phyloP scores from a whole-genome alignment of 2,113 vertebrate genomes.

The Protobothrops flavoviridis region DNA sequence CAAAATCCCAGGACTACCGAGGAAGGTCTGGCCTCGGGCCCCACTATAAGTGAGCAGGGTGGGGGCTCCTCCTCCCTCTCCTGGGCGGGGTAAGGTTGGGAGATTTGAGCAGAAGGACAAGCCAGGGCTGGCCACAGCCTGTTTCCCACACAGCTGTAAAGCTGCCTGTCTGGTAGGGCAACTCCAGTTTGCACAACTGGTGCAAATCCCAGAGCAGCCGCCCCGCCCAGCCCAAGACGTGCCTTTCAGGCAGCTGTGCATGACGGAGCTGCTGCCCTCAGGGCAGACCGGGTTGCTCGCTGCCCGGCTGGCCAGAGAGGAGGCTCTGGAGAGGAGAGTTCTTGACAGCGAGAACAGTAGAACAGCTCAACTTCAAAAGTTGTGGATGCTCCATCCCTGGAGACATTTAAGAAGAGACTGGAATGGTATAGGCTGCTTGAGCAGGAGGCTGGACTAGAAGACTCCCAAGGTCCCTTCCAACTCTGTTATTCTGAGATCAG shows the following conservation, averaged over 20 bases:
- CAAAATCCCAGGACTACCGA: neutral
- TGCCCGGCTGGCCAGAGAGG: neutral
- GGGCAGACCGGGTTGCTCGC: neutral
- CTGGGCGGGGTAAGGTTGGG: constrained; percentile 62
- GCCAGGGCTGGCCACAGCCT: constrained; percentile 61
- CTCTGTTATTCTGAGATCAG: neutral
- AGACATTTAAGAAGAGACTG: neutral
- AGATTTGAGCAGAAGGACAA: constrained; percentile 49
- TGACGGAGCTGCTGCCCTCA: neutral
- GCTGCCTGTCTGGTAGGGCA: constrained; percentile 60
- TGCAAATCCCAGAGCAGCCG: constrained; percentile 36
- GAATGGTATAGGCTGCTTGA: neutral
- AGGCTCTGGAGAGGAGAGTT: neutral
- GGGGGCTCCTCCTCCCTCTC: constrained; percentile 43
- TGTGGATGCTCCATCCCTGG: neutral
- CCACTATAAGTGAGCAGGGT: constrained; percentile 34
- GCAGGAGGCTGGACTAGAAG: neutral
- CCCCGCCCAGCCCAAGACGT: rapidly evolving
- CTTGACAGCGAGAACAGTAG: neutral
- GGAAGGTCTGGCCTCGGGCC: neutral
- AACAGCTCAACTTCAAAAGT: neutral
- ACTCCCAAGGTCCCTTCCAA: neutral
- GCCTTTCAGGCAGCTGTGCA: neutral
- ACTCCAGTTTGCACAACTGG: constrained; percentile 63
- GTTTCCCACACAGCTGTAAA: constrained; percentile 67